Evolutionary conservation across 1,140 invertebrate genomes (phyloP), one percentile per base, ranked within the genome.

Genomic region (Drosophila lowei): DNA sequence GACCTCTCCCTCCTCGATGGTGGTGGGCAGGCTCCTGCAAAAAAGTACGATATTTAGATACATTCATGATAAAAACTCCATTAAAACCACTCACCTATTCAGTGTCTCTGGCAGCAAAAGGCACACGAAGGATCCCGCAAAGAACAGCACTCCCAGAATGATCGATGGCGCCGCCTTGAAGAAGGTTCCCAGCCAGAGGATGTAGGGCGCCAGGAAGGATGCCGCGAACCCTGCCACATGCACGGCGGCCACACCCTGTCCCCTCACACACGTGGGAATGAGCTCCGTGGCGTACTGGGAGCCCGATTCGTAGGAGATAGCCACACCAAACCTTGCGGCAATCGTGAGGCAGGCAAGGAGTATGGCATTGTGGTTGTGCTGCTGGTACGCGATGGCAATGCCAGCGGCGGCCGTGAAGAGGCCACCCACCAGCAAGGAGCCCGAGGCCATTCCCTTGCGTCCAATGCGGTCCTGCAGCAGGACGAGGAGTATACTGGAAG

Each of bases 201-300:
- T 92, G 76, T 94, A 94, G 21, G 94, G 93, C 34, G 93, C 92
- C 75, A 93, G 90, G 66, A 93, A 94, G 43, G 92, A 92, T 9
- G 93, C 93, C 1, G 92, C 92, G 75, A 93, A 93, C 1, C 93
- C 93, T n/a, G 92, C 92, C 28, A 94, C 93, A 70, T 94, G 93
- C 16, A 93, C 92, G 0, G 92, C 91, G 2, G 93, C 92, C 54
- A 94, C 93, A 34, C 93, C 93, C 86, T 94, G 93, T 11, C 92
- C 93, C 34, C 95, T 91, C n/a, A 95, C 93, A 44, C 93, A 93
- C 1, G 94, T 95, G 18, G 95, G 95, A 65, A 94, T 93, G 44
- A 94, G 89, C 81, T 95, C 94, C 3, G 94, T 94, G 43, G 94
- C 94, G 83, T 95, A 95, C 66, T 94, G 93, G 44, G 94, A 90